A percentile compares a stretch with the other conserved stretches of the same genome.
Conservation (phyloP, 2,113 vertebrate genomes). For the Syrrhaptes paradoxus region DNA sequence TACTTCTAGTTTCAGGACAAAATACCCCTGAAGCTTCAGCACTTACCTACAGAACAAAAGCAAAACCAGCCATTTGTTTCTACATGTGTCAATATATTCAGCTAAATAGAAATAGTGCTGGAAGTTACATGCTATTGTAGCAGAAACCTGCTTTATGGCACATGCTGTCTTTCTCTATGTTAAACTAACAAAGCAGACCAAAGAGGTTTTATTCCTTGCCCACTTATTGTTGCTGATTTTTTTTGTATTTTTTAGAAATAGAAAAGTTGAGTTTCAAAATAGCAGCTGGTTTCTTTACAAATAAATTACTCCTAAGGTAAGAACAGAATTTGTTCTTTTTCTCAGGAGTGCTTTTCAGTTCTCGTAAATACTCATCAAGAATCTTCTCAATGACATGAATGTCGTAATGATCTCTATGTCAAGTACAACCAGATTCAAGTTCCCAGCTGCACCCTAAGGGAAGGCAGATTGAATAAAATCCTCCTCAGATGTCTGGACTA, state of each 20-base stretch:
- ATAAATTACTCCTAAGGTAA: slow-evolving; percentile 80
- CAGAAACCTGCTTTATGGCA: not conserved
- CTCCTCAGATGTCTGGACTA: slow-evolving; percentile 10
- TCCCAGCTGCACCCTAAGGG: slow-evolving; percentile 40
- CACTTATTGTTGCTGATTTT: not conserved
- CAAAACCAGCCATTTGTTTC: not conserved
- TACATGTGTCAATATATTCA: not conserved
- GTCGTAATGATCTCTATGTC: slow-evolving; percentile 67
- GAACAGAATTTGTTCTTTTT: slow-evolving; percentile 74
- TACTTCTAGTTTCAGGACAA: not conserved
- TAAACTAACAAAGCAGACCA: not conserved
- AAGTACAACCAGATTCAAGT: slow-evolving; percentile 30
- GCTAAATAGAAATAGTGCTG: not conserved
- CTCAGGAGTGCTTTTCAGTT: slow-evolving; percentile 74
- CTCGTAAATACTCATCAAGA: slow-evolving; percentile 76
- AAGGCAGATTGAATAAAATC: slow-evolving; percentile 45
- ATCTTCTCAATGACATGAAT: slow-evolving; percentile 69
- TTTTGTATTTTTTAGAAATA: not conserved
- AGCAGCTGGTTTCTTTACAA: slow-evolving; percentile 76
- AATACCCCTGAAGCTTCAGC: not conserved
- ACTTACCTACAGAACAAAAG: not conserved
- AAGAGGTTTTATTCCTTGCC: not conserved
- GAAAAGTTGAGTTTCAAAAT: not conserved
- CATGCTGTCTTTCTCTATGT: not conserved
- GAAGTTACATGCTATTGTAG: not conserved